Conservation (phyloP, 1,140 invertebrate species). For the Samia ricini region DNA sequence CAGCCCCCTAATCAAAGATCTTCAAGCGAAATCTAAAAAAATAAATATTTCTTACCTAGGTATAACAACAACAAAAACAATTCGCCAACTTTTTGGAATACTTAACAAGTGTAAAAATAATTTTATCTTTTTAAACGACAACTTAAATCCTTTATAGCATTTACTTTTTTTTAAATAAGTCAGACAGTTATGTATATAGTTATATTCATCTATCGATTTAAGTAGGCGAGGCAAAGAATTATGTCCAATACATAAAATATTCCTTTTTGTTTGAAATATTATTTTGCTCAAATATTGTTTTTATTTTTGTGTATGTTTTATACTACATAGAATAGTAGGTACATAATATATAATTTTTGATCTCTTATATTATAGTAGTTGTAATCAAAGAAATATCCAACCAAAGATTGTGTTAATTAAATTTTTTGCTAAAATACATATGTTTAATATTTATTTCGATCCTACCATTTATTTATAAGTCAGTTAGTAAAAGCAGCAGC, state of each 20-base stretch:
- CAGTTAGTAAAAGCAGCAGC: too few species aligned
- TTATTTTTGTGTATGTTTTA: constrained; percentile 8
- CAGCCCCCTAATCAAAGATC: constrained; percentile 34
- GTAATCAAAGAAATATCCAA: constrained; percentile 31
- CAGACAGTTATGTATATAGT: background rate
- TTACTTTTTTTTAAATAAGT: background rate
- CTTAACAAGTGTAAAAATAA: too few species aligned
- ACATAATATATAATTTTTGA: constrained; percentile 31
- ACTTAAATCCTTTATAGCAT: background rate
- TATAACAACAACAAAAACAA: too few species aligned
- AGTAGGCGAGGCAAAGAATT: too few species aligned
- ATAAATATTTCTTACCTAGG: too few species aligned
- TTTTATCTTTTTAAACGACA: background rate
- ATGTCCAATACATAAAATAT: constrained; percentile 7
- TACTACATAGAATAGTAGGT: constrained; percentile 19
- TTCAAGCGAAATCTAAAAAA: background rate
- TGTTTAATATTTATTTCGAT: background rate
- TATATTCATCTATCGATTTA: background rate
- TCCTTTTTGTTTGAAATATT: constrained; percentile 2
- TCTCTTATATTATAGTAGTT: constrained; percentile 47
- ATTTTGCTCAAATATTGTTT: constrained; percentile 40
- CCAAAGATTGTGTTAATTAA: constrained; percentile 48
- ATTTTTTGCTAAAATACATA: constrained; percentile 10
- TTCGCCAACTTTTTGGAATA: too few species aligned
- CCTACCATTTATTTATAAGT: background rate